Evolutionary conservation across 2,888 invertebrate genomes (phyloP).

Genomic region (Drosophila siamana): DNA sequence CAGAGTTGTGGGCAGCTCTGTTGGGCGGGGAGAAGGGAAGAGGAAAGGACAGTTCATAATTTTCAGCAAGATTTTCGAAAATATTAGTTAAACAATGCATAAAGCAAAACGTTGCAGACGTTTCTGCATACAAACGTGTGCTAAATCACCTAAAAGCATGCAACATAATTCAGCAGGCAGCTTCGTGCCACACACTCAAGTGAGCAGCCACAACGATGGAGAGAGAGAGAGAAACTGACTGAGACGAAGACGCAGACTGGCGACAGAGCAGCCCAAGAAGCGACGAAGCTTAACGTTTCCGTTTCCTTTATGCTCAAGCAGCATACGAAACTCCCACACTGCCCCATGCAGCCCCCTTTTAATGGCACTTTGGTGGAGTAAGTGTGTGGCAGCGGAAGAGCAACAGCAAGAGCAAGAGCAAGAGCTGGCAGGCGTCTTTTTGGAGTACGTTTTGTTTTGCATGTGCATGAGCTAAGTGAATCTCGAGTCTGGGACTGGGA

Average conservation of each 20-base stretch:
- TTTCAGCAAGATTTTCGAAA: slow-evolving; percentile 74
- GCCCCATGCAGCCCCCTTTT: slow-evolving; percentile 55
- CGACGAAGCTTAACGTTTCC: slow-evolving; percentile 82
- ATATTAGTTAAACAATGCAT: slow-evolving; percentile 81
- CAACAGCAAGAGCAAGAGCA: not conserved
- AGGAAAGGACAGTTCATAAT: slow-evolving; percentile 67
- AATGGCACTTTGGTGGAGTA: slow-evolving; percentile 56
- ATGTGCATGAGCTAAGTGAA: slow-evolving; percentile 82
- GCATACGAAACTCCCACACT: slow-evolving; percentile 52
- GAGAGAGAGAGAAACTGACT: slow-evolving; percentile 4
- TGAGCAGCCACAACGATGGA: slow-evolving; percentile 6
- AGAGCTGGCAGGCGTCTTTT: slow-evolving; percentile 32
- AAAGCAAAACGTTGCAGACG: slow-evolving; percentile 77
- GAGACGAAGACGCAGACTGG: slow-evolving; percentile 40
- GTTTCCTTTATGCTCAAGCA: slow-evolving; percentile 77
- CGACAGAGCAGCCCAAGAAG: slow-evolving; percentile 74
- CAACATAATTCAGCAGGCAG: slow-evolving; percentile 75
- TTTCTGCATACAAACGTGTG: slow-evolving; percentile 78
- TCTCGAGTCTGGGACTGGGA: slow-evolving; percentile 49
- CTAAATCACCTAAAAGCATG: slow-evolving; percentile 81
- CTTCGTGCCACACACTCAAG: slow-evolving; percentile 60
- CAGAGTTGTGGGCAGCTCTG: not conserved
- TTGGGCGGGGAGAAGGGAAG: not conserved
- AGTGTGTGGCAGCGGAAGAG: not conserved
- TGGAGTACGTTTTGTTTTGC: slow-evolving; percentile 72